A percentile compares a stretch with the other conserved stretches of the same genome.
phyloP scores from a whole-genome alignment of 2,113 vertebrate species.

The Hylia prasina region DNA sequence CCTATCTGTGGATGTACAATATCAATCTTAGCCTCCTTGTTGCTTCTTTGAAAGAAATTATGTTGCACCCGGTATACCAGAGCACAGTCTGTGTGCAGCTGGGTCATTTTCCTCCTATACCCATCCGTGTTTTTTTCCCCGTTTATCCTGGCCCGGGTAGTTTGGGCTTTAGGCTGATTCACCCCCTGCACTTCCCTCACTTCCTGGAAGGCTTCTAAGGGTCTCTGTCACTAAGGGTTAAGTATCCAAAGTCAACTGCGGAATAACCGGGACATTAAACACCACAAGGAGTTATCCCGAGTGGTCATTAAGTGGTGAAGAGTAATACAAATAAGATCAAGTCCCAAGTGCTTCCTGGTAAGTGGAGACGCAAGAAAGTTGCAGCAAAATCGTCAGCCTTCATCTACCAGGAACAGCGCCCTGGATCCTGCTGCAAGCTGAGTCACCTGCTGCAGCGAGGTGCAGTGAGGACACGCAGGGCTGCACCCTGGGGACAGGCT shows the following conservation, averaged over 20 bases:
- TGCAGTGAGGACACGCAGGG: fast-evolving
- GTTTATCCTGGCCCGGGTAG: background rate
- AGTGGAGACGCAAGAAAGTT: background rate
- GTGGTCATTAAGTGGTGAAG: background rate
- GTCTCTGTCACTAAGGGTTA: background rate
- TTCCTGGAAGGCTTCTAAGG: background rate
- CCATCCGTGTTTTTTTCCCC: fast-evolving
- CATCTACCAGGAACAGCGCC: fast-evolving
- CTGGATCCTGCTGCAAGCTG: background rate
- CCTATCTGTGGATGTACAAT: background rate
- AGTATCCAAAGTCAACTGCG: background rate
- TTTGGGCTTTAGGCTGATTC: background rate
- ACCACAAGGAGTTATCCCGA: background rate
- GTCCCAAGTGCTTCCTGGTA: background rate
- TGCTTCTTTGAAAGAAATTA: background rate
- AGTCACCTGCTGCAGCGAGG: background rate
- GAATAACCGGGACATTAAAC: background rate
- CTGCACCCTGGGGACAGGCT: background rate
- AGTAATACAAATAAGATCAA: background rate
- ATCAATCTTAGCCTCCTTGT: background rate
- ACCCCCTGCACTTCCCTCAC: background rate
- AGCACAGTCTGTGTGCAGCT: background rate
- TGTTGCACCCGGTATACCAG: fast-evolving
- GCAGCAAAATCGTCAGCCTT: background rate
- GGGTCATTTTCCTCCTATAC: background rate